A percentile compares a stretch with the other conserved stretches of the same genome.
phyloP scores from a whole-genome alignment of 2,888 invertebrate genomes.

The Stratiomys singularior region DNA sequence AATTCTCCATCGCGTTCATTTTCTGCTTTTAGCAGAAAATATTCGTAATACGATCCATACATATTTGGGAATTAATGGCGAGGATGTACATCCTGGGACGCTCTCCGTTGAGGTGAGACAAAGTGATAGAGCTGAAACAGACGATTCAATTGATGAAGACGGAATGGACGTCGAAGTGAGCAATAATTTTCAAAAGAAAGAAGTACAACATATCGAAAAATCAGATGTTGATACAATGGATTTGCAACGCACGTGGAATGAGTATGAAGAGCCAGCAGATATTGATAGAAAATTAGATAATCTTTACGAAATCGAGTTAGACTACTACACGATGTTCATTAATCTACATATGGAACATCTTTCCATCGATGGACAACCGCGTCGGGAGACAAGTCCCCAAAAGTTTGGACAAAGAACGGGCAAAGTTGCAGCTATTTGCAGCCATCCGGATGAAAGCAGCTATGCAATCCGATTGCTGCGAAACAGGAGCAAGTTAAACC shows the following conservation, averaged over 20 bases:
- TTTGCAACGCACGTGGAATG: slow-evolving; percentile 56
- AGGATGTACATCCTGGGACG: slow-evolving; percentile 57
- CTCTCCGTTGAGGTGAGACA: slow-evolving; percentile 59
- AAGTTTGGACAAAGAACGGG: slow-evolving; percentile 3
- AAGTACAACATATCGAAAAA: background rate
- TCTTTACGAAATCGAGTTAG: slow-evolving; percentile 74
- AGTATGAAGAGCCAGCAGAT: slow-evolving; percentile 73
- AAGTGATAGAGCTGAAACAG: background rate
- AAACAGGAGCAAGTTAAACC: slow-evolving; percentile 55
- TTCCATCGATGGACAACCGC: background rate
- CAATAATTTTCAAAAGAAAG: background rate
- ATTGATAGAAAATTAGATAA: slow-evolving; percentile 70
- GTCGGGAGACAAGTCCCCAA: no score
- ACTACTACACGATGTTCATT: slow-evolving; percentile 76
- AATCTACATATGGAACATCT: background rate
- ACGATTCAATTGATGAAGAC: background rate
- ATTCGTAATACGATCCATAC: slow-evolving; percentile 63
- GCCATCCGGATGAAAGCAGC: slow-evolving; percentile 40
- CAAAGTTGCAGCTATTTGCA: slow-evolving; percentile 50
- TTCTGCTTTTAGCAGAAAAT: slow-evolving; percentile 61
- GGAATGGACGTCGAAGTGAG: background rate
- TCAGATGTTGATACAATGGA: background rate
- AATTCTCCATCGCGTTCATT: slow-evolving; percentile 76
- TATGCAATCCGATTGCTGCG: background rate
- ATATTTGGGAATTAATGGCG: slow-evolving; percentile 56